Percentiles rank a stretch among this genome's conserved stretches.
These are phyloP conservation scores for Panthera uncia DNA, from an alignment of 2,113 vertebrate genomes.

Conservation along the genomic window DNA sequence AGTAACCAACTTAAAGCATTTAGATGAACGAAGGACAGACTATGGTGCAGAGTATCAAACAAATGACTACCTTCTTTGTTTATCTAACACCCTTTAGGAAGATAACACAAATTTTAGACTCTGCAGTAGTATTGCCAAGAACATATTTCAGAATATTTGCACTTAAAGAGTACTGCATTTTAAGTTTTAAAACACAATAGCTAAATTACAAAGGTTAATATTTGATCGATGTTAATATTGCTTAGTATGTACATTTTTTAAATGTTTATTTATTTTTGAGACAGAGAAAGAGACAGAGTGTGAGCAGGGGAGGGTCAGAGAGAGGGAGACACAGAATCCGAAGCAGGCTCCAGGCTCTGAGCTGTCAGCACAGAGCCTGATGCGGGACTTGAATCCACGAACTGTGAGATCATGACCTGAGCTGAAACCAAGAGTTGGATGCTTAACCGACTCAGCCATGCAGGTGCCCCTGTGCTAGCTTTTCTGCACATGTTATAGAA, in stretches of 20 bases:
- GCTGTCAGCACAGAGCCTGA: too few relatives aligned
- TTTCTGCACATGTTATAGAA: neutral
- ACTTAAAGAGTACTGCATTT: neutral
- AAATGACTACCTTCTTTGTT: conserved; percentile 8
- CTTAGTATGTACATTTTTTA: neutral
- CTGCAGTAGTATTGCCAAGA: neutral
- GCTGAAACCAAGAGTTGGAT: too few relatives aligned
- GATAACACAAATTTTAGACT: neutral
- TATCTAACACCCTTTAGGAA: neutral
- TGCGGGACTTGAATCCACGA: too few relatives aligned
- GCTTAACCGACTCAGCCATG: too few relatives aligned
- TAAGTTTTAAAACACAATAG: conserved; percentile 8
- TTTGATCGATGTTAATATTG: neutral
- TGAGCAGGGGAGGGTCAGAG: too few relatives aligned
- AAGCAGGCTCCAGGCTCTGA: too few relatives aligned
- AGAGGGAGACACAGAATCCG: too few relatives aligned
- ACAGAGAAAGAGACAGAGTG: too few relatives aligned
- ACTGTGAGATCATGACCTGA: too few relatives aligned
- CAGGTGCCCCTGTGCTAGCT: neutral
- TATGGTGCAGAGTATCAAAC: neutral
- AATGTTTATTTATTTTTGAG: too few relatives aligned
- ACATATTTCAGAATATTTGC: neutral
- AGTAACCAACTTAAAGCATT: neutral
- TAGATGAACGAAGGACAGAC: neutral
- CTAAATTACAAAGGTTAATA: neutral